Evolutionary conservation across 2,113 vertebrate genomes (phyloP).

Genomic region (Ictidomys tridecemlineatus): DNA sequence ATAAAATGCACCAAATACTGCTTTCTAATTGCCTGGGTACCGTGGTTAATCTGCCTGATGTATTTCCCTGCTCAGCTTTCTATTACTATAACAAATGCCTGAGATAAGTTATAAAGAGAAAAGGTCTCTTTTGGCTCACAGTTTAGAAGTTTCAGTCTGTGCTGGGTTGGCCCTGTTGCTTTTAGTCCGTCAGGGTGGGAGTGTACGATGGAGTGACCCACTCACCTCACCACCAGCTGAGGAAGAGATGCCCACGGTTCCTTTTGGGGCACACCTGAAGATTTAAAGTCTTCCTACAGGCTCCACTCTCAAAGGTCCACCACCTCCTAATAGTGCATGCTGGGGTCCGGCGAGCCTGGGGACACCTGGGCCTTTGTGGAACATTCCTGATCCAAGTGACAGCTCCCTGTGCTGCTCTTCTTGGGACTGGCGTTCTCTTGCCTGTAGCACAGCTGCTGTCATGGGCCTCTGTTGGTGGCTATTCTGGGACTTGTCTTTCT

Average conservation of each 20-base stretch:
- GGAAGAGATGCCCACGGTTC: not conserved
- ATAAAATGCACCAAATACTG: rapidly evolving
- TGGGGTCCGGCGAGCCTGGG: not conserved
- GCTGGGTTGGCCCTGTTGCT: not conserved
- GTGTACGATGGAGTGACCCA: not conserved
- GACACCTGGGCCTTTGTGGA: not conserved
- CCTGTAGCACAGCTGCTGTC: rapidly evolving
- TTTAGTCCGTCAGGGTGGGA: not conserved
- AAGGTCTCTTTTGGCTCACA: not conserved
- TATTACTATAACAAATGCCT: not conserved
- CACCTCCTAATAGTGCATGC: not conserved
- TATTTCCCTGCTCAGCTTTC: not conserved
- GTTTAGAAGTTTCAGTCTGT: not conserved
- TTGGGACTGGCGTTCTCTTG: rapidly evolving
- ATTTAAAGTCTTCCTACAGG: not conserved
- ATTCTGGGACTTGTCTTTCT: not conserved
- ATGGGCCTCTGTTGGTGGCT: not conserved
- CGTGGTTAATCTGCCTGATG: rapidly evolving
- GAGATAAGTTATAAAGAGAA: not conserved
- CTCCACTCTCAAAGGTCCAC: not conserved
- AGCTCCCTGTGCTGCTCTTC: rapidly evolving
- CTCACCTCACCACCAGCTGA: not conserved
- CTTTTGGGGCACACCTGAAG: not conserved
- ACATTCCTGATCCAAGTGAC: too few relatives aligned
- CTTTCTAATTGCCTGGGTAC: not conserved